Base-by-base conservation (phyloP, 2,888 invertebrate genomes). In the Ophion obscuratus region DNA sequence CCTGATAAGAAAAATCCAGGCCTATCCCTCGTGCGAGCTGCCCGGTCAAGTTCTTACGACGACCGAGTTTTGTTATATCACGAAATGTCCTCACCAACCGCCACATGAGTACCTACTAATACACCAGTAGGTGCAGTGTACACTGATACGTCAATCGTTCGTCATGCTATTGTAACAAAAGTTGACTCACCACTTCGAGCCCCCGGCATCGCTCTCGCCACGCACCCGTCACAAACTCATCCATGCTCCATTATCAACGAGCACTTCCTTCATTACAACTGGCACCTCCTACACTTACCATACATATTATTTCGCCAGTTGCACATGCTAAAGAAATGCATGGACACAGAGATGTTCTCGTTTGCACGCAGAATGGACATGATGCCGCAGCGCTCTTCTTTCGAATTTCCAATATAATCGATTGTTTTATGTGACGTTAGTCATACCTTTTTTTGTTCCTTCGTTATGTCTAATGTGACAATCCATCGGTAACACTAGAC, bases 31-130 rank as follows among this genome's bases (percentile, higher is more conserved):
- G 9, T 47, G 5, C 53, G 67, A 47, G 62, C 14, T 57, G 64
- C 71, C 53, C 73, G 62, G 77, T 81, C 64, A 62, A 84, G 64
- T 81, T 86, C 76, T 68, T 83, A 67, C 61, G 53, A 40, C 47
- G 81, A 53, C 59, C 27, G 9, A 84, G 68, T 86, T 84, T 71
- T 70, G 75, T 75, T 80, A 84, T 74, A 40, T 53, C 73, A 70
- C 73, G 24, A 40, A 44, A n/a, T 36, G n/a, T 31, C 27, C 11
- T 31, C 47, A 24, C 62, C 53, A 40, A 40, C 40, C 4, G 40
- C 70, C 74, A 17, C 53, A 71, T 36, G 71, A 57, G 67, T 78
- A 74, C 44, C 2, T 62, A 62, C 24, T 24, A 61, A 24, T 24
- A 62, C 17, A 62, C 62, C 24, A 40, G 14, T 62, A 74, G 14